phyloP scores from a whole-genome alignment of 2,113 vertebrate genomes.

The Raja brachyura region DNA sequence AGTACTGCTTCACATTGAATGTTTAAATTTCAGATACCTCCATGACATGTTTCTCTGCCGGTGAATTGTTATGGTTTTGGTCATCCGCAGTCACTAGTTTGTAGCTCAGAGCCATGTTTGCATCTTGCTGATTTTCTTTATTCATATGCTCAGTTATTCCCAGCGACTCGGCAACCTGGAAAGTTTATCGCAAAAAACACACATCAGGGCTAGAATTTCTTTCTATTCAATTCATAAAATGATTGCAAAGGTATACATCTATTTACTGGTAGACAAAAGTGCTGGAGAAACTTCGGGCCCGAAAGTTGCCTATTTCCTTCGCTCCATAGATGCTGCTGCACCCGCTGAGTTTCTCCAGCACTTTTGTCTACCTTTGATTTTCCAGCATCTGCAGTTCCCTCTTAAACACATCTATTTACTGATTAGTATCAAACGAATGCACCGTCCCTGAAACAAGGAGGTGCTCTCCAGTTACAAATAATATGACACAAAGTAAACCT shows the following conservation, averaged over 20 bases:
- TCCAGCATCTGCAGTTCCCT: no score
- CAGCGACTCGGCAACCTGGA: slow-evolving; percentile 62
- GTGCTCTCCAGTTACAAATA: background rate
- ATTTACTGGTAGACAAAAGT: no score
- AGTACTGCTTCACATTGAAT: background rate
- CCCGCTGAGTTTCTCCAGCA: no score
- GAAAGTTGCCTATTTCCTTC: no score
- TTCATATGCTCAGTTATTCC: slow-evolving; percentile 53
- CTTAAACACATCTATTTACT: background rate
- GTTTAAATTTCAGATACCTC: slow-evolving; percentile 47
- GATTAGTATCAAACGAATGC: background rate
- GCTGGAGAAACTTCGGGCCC: no score
- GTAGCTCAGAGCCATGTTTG: background rate
- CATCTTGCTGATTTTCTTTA: slow-evolving; percentile 37
- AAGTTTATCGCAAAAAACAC: background rate
- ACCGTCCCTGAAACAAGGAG: background rate
- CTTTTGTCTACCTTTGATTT: no score
- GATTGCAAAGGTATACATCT: background rate
- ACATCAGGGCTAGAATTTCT: background rate
- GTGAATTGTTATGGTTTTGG: slow-evolving; percentile 31
- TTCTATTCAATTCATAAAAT: background rate
- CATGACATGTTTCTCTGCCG: slow-evolving; percentile 45
- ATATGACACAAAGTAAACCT: background rate
- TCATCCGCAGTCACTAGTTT: slow-evolving; percentile 33
- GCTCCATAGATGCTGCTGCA: no score